Evolutionary conservation across 2,888 invertebrate genomes (phyloP).

Genomic region (Smittia aterrima): DNA sequence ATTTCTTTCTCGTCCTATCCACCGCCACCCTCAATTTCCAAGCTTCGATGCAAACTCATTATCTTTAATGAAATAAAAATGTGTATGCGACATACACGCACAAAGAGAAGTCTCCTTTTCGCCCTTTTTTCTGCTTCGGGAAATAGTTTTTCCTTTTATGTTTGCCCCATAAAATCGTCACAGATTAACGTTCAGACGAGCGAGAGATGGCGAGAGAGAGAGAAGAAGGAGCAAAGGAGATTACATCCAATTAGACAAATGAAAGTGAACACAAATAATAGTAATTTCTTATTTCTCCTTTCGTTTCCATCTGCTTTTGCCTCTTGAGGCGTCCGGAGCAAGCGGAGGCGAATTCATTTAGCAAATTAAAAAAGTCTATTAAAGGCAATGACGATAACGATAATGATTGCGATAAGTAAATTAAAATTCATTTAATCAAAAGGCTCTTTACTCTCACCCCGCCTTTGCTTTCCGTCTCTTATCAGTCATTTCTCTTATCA

Average conservation of each 20-base stretch:
- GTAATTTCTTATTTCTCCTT: conserved; percentile 37
- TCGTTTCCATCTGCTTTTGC: conserved; percentile 14
- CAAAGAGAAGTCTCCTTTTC: background rate
- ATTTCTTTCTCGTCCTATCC: background rate
- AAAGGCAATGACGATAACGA: conserved; percentile 39
- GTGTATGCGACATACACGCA: conserved; percentile 9
- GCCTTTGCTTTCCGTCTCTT: background rate
- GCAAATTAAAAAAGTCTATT: conserved; percentile 40
- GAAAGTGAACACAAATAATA: conserved; percentile 42
- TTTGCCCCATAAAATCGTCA: conserved; percentile 26
- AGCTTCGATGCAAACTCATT: conserved; percentile 29
- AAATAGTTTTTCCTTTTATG: conserved; percentile 2
- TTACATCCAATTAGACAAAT: conserved; percentile 42
- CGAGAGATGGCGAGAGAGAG: background rate
- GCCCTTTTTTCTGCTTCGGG: background rate
- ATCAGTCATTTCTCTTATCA: background rate
- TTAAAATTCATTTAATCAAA: conserved; percentile 42
- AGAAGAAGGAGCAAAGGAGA: conserved; percentile 14
- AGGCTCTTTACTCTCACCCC: background rate
- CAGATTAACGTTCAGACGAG: conserved; percentile 21
- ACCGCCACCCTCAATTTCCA: background rate
- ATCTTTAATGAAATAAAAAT: conserved; percentile 30
- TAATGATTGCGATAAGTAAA: conserved; percentile 42
- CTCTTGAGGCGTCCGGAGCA: background rate
- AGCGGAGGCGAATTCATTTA: conserved; percentile 35